Base-by-base conservation (phyloP, 1,140 invertebrate species). In the Drosophila nigromelanica region DNA sequence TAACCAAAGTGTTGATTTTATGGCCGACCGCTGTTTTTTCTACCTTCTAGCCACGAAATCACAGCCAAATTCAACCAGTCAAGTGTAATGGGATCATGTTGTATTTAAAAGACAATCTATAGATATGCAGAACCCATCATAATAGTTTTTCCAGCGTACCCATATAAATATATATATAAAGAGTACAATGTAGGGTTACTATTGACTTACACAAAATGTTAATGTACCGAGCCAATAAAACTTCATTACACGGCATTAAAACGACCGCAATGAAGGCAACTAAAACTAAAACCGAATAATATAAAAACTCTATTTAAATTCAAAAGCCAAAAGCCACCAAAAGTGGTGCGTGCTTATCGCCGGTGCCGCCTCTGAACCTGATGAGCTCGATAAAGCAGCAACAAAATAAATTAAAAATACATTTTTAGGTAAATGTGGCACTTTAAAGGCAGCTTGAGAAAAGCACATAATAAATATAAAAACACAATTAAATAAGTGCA, bases 1-100 rank as follows among this genome's bases (percentile, higher is more conserved):
- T 89, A 90, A 90, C 89, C 89, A 89, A 89, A 81, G 83, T 90
- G 89, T 90, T 90, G 89, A 90, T 85, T 81, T 90, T 90, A 83
- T 80, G 73, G 82, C 73, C 75, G 48, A 66, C 70, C 76, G 56
- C 42, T 18, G 59, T 35, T 60, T 66, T 66, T 58, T 72, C 24
- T 42, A 11, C 48, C 6, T 30, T 14, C 6, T 35, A 35, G 33
- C 33, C 48, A 33, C 14, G 14, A 42, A 63, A 55, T 66, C 54
- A 45, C 33, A 43, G 24, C 15, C 21, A 43, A 70, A 64, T 50
- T 43, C 30, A 42, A 39, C 37, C 60, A 71, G 27, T 37, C 15
- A 50, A 50, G 30, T 54, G 63, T 27, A 50, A 59, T 30, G 55
- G 52, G 14, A 67, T 48, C 50, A 42, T 51, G 24, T 15, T 24